Evolutionary conservation across 2,888 invertebrate species (phyloP).

Genomic region (Polydrusus pterygomalis): DNA sequence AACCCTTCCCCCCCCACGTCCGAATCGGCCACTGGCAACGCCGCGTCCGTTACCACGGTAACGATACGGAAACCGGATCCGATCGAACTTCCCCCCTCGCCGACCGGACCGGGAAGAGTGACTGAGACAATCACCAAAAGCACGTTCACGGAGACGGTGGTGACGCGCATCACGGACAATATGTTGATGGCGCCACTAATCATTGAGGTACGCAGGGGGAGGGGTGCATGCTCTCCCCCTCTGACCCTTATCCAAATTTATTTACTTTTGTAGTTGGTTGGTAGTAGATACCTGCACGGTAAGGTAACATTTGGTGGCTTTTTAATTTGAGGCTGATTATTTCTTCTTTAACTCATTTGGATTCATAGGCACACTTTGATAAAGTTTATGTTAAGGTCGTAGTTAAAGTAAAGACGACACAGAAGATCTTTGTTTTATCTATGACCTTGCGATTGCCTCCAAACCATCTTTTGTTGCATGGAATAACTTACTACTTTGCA

Average conservation of each 20-base stretch:
- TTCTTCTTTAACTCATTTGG: constrained; percentile 4
- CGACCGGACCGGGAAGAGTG: constrained; percentile 88
- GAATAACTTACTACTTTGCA: constrained; percentile 1
- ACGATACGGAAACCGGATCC: constrained; percentile 86
- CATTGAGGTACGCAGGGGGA: constrained; percentile 84
- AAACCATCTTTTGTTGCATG: constrained; percentile 5
- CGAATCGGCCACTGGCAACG: constrained; percentile 71
- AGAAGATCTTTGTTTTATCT: too few relatives aligned
- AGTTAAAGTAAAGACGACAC: too few relatives aligned
- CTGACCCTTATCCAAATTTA: constrained; percentile 54
- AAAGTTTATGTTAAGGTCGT: too few relatives aligned
- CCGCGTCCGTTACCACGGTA: constrained; percentile 81
- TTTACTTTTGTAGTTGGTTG: constrained; percentile 52
- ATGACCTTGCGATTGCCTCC: too few relatives aligned
- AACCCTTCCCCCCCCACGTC: constrained; percentile 48
- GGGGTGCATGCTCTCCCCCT: constrained; percentile 49
- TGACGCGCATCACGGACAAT: constrained; percentile 95
- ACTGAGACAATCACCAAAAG: constrained; percentile 97
- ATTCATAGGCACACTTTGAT: too few relatives aligned
- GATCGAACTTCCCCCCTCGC: constrained; percentile 79
- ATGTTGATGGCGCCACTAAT: constrained; percentile 89
- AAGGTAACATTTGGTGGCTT: constrained; percentile 27
- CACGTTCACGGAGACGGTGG: constrained; percentile 95
- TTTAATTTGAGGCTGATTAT: background rate
- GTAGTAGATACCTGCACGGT: constrained; percentile 42